Percentiles rank a stretch among this genome's conserved stretches.
phyloP scores from a whole-genome alignment of 37 sponge, comb jelly and placozoan species.

The Diacarnus erythraeanus region DNA sequence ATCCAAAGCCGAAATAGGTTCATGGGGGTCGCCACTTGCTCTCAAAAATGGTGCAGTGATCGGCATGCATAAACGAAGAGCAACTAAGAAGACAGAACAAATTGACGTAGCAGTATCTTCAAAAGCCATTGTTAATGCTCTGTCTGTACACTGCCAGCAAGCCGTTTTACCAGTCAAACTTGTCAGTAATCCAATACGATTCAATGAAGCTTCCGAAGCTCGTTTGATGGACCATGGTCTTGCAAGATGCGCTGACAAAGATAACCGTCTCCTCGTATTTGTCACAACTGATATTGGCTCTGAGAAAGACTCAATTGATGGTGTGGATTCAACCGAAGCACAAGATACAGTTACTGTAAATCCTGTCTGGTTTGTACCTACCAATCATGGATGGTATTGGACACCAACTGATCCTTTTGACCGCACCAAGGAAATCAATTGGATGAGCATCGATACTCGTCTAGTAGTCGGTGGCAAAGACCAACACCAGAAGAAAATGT shows the following conservation, averaged over 20 bases:
- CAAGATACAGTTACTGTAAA: background rate
- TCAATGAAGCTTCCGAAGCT: slow-evolving; percentile 5
- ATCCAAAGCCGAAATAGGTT: background rate
- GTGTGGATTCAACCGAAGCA: background rate
- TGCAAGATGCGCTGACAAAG: background rate
- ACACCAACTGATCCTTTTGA: slow-evolving; percentile 33
- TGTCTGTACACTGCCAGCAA: background rate
- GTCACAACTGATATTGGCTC: background rate
- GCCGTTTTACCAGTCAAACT: background rate
- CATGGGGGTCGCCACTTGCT: slow-evolving; percentile 18
- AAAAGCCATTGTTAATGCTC: slow-evolving; percentile 8
- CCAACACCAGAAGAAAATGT: slow-evolving; percentile 5
- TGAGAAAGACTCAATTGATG: background rate
- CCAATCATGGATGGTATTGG: slow-evolving; percentile 45
- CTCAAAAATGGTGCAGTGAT: slow-evolving; percentile 15
- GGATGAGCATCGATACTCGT: slow-evolving; percentile 25
- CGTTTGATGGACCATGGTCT: slow-evolving; percentile 4
- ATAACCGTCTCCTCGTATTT: slow-evolving; percentile 10
- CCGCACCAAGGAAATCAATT: slow-evolving; percentile 3
- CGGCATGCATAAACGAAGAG: slow-evolving; percentile 21
- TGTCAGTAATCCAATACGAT: slow-evolving; percentile 23
- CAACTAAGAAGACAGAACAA: background rate
- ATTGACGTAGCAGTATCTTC: slow-evolving; percentile 16
- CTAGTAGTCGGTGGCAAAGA: slow-evolving; percentile 18
- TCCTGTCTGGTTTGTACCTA: slow-evolving; percentile 36